A percentile compares a stretch with the other conserved stretches of the same genome.
Conservation (phyloP, 1,140 invertebrate genomes). For the Danaus melanippus region DNA sequence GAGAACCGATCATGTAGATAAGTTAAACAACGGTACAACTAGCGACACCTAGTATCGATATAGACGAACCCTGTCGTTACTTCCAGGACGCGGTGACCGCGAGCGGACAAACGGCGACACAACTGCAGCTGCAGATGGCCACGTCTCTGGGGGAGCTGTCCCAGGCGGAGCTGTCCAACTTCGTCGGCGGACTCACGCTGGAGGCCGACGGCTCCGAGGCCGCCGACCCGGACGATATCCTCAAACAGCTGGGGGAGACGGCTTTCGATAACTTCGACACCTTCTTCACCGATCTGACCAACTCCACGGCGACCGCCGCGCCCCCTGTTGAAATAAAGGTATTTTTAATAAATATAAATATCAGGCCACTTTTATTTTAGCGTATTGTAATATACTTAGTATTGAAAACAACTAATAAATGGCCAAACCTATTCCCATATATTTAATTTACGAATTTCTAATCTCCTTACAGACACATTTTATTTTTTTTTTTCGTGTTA, state of each 20-base stretch:
- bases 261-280: constrained; percentile 73
- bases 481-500: too few relatives aligned
- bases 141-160: constrained; percentile 75
- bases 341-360: background rate
- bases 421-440: too few relatives aligned
- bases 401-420: too few relatives aligned
- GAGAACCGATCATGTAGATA: too few relatives aligned
- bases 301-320: constrained; percentile 51
- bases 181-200: constrained; percentile 72
- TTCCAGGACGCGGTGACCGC: constrained; percentile 67
- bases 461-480: too few relatives aligned
- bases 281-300: constrained; percentile 68
- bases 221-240: constrained; percentile 79
- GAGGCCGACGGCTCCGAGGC: constrained; percentile 63
- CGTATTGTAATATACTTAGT: too few relatives aligned
- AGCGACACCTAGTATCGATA: constrained; percentile 8
- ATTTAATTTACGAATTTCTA: too few relatives aligned
- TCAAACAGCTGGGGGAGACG: constrained; percentile 79
- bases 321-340: constrained; percentile 68
- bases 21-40: background rate
- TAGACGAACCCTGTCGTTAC: background rate
- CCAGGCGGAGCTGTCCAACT: constrained; percentile 78
- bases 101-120: constrained; percentile 50
- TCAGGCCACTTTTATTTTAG: background rate
- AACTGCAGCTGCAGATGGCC: constrained; percentile 59